Evolutionary conservation across 2,888 invertebrate genomes (phyloP), one percentile per base, ranked within the genome.

Genomic region (Theodoxus fluviatilis): DNA sequence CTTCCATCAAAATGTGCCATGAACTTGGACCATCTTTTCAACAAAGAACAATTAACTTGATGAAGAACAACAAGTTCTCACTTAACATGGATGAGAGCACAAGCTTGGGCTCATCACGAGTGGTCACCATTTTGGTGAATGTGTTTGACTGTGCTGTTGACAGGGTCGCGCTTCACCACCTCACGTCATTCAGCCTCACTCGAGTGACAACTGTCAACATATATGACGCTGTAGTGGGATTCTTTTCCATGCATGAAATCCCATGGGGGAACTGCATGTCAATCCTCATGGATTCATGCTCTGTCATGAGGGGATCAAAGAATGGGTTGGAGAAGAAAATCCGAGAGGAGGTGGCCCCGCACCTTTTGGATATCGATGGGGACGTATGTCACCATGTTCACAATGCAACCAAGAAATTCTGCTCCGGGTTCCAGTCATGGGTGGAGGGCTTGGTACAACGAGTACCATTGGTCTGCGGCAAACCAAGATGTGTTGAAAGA

Each of bases 271-370:
- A 70, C 55, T 25, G 43, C 52, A 28, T 70, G 15, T 52, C 67
- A 18, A 12, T 68, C 7, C 55, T 70, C 15, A 70, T 70, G 70
- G 70, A 70, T 28, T 70, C 67, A 6, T 70, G 67, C 35, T 9
- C 67, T 37, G 70, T 70, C 9, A 70, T 67, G 67, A 33, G 67
- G 2, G 67, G 70, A 12, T 37, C 55, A 35, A 70, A 68, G 57
- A 35, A 52, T 47, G 70, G 70, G 1, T 22, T 70, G 9, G 70
- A 70, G 35, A 68, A 9, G n/a, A 57, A 25, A 57, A 28, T 12
- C 3, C 3, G 28, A 9, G n/a, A n/a, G n/a, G n/a, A 3, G 3
- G 12, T 2, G 28, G 57, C 57, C 3, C 25, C 25, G 3, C 57
- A 25, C 7, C 28, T 57, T 12, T 18, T 57, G 57, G 28, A 57